Percentiles rank a stretch among this genome's conserved stretches.
These are phyloP conservation scores for Arvicanthis niloticus DNA, from an alignment of 2,113 vertebrate species.

Conservation along the genomic window DNA sequence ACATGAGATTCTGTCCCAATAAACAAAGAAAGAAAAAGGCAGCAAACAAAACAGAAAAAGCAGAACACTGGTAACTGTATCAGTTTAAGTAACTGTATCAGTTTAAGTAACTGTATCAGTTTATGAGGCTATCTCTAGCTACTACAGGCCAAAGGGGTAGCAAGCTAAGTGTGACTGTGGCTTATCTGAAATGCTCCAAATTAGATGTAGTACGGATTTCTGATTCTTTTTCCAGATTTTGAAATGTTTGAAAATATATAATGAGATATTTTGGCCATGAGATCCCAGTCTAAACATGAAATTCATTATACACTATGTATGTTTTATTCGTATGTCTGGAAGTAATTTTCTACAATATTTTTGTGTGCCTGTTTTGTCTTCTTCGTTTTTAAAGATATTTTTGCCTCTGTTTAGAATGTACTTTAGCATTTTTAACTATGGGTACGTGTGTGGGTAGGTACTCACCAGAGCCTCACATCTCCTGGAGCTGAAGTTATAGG, in stretches of 20 bases:
- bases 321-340: background rate
- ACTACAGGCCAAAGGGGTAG: background rate
- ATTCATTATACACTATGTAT: too few relatives aligned
- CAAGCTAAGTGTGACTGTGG: background rate
- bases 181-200: background rate
- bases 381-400: background rate
- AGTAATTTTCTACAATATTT: background rate
- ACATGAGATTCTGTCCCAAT: background rate
- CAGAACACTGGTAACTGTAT: background rate
- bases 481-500: background rate
- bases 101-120: background rate
- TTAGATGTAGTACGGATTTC: too few relatives aligned
- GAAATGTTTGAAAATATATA: background rate
- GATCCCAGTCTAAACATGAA: background rate
- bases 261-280: background rate
- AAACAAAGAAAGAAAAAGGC: background rate
- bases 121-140: background rate
- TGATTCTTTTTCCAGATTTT: background rate
- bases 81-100: background rate
- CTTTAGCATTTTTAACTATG: background rate
- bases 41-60: background rate
- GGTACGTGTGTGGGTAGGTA: background rate
- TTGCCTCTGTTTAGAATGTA: background rate
- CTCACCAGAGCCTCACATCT: too few relatives aligned
- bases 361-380: background rate